Conservation (phyloP, 2,888 invertebrate genomes). For the Sialis lutaria region DNA sequence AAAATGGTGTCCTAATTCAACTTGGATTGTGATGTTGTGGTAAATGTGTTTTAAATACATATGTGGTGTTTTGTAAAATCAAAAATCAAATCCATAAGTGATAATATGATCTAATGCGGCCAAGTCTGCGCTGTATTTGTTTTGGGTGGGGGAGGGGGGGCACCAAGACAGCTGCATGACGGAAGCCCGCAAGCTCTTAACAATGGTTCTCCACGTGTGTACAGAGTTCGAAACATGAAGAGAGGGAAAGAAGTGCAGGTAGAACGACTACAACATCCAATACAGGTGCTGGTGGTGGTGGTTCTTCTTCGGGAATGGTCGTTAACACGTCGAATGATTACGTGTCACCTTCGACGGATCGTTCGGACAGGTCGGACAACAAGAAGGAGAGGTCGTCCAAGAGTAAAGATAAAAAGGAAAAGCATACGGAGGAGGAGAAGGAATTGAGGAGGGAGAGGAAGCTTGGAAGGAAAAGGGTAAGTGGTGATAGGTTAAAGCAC, state of each 20-base stretch:
- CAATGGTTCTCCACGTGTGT: slow-evolving; percentile 19
- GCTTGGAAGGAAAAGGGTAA: slow-evolving; percentile 60
- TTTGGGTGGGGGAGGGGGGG: slow-evolving; percentile 7
- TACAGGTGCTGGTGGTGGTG: not conserved
- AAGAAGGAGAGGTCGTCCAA: slow-evolving; percentile 33
- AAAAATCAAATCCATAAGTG: not conserved
- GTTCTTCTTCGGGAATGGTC: not conserved
- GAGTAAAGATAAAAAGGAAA: slow-evolving; percentile 37
- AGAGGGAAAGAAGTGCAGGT: slow-evolving; percentile 19
- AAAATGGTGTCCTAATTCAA: too few relatives aligned
- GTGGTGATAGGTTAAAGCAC: slow-evolving; percentile 11
- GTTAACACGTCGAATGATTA: too few relatives aligned
- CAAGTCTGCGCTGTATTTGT: not conserved
- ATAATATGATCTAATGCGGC: too few relatives aligned
- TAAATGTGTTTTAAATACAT: not conserved
- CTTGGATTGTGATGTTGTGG: not conserved
- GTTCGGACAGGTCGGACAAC: slow-evolving; percentile 21
- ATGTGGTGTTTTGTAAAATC: not conserved
- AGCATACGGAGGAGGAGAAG: slow-evolving; percentile 61
- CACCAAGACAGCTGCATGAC: slow-evolving; percentile 2
- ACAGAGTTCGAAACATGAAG: slow-evolving; percentile 30
- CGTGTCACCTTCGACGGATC: not conserved
- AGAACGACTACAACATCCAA: slow-evolving; percentile 16
- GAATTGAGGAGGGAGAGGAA: slow-evolving; percentile 68
- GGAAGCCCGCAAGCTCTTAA: slow-evolving; percentile 4